Evolutionary conservation across 2,113 vertebrate species (phyloP).

Genomic region (Dasyornis broadbenti): DNA sequence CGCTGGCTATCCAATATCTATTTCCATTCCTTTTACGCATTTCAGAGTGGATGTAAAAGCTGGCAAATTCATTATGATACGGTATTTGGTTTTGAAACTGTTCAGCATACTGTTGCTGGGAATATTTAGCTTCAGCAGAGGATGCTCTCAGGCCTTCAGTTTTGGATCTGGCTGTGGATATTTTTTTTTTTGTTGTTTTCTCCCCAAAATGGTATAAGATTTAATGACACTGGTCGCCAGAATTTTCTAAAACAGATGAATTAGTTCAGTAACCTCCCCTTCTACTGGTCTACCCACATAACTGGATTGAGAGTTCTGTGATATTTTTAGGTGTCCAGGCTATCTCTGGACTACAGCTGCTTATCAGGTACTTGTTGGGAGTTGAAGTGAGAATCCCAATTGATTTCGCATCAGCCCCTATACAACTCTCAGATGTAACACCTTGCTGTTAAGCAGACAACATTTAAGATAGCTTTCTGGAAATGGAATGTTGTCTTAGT

Average conservation of each 20-base stretch:
- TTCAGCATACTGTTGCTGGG: background rate
- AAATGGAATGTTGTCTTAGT: background rate
- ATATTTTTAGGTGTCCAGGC: background rate
- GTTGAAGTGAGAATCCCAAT: background rate
- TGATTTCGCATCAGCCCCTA: background rate
- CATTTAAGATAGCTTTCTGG: background rate
- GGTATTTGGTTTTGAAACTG: background rate
- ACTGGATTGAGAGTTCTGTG: background rate
- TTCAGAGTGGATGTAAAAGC: background rate
- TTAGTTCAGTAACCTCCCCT: background rate
- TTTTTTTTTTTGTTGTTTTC: background rate
- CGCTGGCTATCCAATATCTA: background rate
- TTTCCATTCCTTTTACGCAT: background rate
- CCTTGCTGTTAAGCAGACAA: background rate
- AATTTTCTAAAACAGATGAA: background rate
- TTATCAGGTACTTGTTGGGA: background rate
- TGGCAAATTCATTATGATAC: background rate
- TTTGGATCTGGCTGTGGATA: background rate
- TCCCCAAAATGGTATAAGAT: background rate
- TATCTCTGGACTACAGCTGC: background rate
- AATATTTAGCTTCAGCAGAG: background rate
- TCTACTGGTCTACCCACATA: background rate
- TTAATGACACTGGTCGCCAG: background rate
- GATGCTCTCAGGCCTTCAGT: background rate
- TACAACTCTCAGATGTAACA: background rate